Base-by-base conservation (phyloP, 2,113 vertebrate genomes). In the Chinchilla lanigera region DNA sequence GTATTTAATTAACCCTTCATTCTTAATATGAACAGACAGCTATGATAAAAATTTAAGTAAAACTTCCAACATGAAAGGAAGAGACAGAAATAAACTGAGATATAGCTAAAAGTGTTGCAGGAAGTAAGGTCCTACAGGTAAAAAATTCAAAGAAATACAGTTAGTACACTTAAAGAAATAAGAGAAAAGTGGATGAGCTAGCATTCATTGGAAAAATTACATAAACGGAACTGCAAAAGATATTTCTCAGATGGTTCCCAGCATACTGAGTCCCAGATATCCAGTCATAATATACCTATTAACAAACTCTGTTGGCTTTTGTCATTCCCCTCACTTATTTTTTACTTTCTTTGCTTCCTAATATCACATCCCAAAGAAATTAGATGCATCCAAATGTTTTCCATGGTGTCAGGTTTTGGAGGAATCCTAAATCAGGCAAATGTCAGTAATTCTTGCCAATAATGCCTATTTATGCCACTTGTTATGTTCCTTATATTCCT, bases 151-250 rank as follows among this genome's bases (percentile, higher is more conserved):
- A 77, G 54, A 95, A 83, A 73, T 44, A 47, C 9, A 88, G 24
- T 87, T 92, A 94, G 65, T 82, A 35, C 60, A 63, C 81, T 95
- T 35, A 90, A 20, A 84, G 8, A 92, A 97, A 33, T 82, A 77
- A 88, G 52, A 44, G 16, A 54, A 67, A 81, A 85, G 12, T 82
- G 91, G 77, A 81, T 90, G 54, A 75, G 50, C 50, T 89, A 58
- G 47, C 24, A 88, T 47, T 93, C 50, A 86, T n/a, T 85, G 7
- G 17, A 85, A 4, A 56, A 69, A 93, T 14, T 75, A 0, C 33
- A 41, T 71, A 65, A 58, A 35, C 5, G 11, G 7, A 63, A 93
- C 5, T 94, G 7, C 24, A 69, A 94, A 95, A 86, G 19, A 0
- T 81, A 44, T 12, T 75, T 75, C 78, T 96, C 80, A 90, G 54